A percentile compares a stretch with the other conserved stretches of the same genome.
phyloP scores from a whole-genome alignment of 2,797 vertebrate genomes.

The Bovichtus variegatus region DNA sequence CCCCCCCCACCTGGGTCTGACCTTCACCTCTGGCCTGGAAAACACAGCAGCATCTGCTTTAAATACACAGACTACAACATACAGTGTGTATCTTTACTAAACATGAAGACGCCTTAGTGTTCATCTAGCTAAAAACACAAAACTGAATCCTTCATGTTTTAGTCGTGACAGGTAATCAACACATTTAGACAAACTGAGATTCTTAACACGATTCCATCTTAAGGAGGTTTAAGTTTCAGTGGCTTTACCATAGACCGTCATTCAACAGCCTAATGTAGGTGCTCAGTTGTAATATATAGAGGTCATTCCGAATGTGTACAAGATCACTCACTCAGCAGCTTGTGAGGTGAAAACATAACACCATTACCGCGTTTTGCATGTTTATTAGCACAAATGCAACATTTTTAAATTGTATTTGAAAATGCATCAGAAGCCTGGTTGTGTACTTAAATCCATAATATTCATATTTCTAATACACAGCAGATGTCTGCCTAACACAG shows the following conservation, averaged over 20 bases:
- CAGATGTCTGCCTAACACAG: slow-evolving; percentile 69
- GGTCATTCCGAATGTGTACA: slow-evolving; percentile 2
- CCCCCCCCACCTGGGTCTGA: slow-evolving; percentile 44
- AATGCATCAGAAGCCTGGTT: slow-evolving; percentile 50
- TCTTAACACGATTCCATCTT: neutral
- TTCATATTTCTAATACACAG: slow-evolving; percentile 80
- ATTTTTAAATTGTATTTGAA: slow-evolving; percentile 57
- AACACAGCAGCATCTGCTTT: slow-evolving; percentile 30
- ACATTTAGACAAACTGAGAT: neutral
- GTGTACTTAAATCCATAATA: slow-evolving; percentile 72
- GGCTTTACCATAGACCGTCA: neutral
- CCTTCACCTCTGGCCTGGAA: slow-evolving; percentile 54
- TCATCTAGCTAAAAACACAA: neutral
- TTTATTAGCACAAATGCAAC: slow-evolving; percentile 56
- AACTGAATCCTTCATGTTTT: slow-evolving; percentile 6
- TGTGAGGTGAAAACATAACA: slow-evolving; percentile 10
- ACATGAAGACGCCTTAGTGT: neutral
- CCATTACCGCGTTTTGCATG: slow-evolving; percentile 51
- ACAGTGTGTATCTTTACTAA: neutral
- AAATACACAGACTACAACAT: slow-evolving; percentile 28
- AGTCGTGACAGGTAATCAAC: neutral
- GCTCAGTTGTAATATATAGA: slow-evolving; percentile 1
- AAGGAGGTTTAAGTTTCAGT: neutral
- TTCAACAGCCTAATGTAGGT: neutral
- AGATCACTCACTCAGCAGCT: slow-evolving; percentile 19